phyloP scores from a whole-genome alignment of 2,888 invertebrate genomes.

The Oxycera nigricornis region DNA sequence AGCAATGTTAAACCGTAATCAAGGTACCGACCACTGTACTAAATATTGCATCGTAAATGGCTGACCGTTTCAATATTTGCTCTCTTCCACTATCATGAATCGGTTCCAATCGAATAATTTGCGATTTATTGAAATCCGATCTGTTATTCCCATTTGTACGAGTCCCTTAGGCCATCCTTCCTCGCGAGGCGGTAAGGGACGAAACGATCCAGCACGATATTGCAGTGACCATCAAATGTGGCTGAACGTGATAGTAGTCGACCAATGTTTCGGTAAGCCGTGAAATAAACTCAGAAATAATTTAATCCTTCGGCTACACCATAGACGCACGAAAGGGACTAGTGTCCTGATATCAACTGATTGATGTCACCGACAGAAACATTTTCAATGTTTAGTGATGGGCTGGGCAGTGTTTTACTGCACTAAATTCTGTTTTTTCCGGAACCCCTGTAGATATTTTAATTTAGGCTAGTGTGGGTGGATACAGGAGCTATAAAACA shows the following conservation, averaged over 20 bases:
- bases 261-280: conserved; percentile 9
- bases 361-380: conserved; percentile 12
- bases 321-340: neutral
- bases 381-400: conserved; percentile 19
- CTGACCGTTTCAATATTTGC: neutral
- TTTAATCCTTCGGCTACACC: conserved; percentile 9
- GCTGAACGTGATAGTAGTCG: neutral
- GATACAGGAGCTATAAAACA: neutral
- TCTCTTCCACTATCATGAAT: neutral
- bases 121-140: neutral
- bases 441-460: neutral
- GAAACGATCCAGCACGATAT: neutral
- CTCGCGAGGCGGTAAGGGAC: neutral
- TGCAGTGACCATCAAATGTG: neutral
- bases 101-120: neutral
- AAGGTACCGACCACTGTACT: too few relatives aligned
- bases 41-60: neutral
- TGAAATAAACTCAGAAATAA: conserved; percentile 20
- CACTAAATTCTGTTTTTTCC: neutral
- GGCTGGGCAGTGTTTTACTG: neutral
- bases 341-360: neutral
- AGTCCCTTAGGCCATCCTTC: neutral
- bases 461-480: neutral
- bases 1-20: too few relatives aligned
- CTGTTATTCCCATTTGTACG: neutral